Conservation (phyloP, 2,888 invertebrate genomes). For the Eupeodes latifasciatus region DNA sequence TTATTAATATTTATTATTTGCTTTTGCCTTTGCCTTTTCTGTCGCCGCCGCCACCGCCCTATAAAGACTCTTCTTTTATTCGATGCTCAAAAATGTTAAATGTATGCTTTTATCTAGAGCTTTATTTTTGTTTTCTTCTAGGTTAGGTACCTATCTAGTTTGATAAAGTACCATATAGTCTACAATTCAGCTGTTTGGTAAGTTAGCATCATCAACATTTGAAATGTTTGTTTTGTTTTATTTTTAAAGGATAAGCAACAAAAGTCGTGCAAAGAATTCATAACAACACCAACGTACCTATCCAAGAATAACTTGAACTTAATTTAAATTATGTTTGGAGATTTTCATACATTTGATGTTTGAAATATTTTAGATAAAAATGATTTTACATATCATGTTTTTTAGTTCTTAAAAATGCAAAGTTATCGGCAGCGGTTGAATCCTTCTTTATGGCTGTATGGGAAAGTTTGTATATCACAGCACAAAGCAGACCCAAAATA, state of each 20-base stretch:
- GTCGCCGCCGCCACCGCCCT: conserved; percentile 29
- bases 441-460: no score
- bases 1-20: conserved; percentile 76
- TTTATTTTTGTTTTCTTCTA: background rate
- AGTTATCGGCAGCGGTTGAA: no score
- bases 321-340: no score
- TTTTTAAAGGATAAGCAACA: conserved; percentile 49
- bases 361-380: no score
- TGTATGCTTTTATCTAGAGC: background rate
- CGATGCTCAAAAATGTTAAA: conserved; percentile 57
- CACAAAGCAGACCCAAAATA: no score
- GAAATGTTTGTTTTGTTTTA: conserved; percentile 22
- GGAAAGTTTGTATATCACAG: no score
- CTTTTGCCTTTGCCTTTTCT: conserved; percentile 47
- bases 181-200: conserved; percentile 41
- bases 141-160: conserved; percentile 14
- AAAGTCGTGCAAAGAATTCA: conserved; percentile 67
- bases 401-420: no score
- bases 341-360: no score
- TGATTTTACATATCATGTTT: no score
- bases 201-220: conserved; percentile 54
- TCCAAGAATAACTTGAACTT: no score
- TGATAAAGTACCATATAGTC: background rate
- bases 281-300: background rate
- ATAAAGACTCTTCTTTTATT: conserved; percentile 57